Evolutionary conservation across 2,888 invertebrate species (phyloP).

Genomic region (Hyposoter didymator): DNA sequence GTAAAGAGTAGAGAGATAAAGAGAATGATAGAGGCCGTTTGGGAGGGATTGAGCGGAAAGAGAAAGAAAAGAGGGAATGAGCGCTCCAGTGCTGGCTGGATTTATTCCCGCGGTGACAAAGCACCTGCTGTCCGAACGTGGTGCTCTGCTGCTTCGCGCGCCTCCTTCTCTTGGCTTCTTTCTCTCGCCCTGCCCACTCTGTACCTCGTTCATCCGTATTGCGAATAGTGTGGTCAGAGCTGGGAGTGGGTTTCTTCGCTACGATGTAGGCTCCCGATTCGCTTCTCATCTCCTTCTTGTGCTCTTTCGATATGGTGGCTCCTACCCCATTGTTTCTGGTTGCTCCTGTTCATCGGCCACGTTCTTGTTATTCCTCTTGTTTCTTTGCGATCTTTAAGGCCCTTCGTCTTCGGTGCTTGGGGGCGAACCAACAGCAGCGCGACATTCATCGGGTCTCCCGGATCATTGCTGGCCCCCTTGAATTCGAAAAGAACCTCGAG

Average conservation of each 20-base stretch:
- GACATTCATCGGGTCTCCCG: conserved; percentile 49
- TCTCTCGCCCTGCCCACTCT: conserved; percentile 70
- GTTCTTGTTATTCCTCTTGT: conserved; percentile 69
- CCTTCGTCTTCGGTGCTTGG: conserved; percentile 49
- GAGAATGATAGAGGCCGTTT: conserved; percentile 70
- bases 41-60: conserved; percentile 69
- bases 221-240: conserved; percentile 74
- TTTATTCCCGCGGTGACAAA: conserved; percentile 83
- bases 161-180: conserved; percentile 59
- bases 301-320: conserved; percentile 75
- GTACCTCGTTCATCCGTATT: conserved; percentile 83
- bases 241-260: conserved; percentile 52
- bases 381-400: conserved; percentile 49
- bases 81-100: conserved; percentile 77
- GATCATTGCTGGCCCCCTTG: conserved; percentile 58
- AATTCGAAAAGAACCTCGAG: conserved; percentile 33
- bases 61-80: conserved; percentile 73
- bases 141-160: conserved; percentile 68
- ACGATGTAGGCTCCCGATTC: conserved; percentile 54
- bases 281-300: conserved; percentile 56
- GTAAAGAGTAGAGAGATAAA: conserved; percentile 53
- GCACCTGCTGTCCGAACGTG: conserved; percentile 82
- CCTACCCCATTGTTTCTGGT: conserved; percentile 60
- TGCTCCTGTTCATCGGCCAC: conserved; percentile 73
- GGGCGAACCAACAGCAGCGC: conserved; percentile 18